Percentiles rank a stretch among this genome's conserved stretches.
Conservation (phyloP, 2,797 vertebrate genomes). For the Emys orbicularis region DNA sequence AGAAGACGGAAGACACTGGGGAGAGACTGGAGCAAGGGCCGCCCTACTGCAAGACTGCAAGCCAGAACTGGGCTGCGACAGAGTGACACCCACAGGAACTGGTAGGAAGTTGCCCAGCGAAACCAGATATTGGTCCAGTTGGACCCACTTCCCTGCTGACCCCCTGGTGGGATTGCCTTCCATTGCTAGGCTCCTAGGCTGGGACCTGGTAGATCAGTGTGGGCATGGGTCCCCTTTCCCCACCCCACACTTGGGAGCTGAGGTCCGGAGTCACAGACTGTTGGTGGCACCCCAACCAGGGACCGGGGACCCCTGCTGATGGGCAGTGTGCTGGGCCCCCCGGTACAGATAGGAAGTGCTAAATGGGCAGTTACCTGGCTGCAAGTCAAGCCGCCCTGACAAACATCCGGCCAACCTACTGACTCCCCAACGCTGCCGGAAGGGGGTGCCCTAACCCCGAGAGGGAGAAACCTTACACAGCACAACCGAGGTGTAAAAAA, state of each 20-base stretch:
- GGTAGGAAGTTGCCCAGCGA: neutral
- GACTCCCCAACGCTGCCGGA: neutral
- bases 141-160: neutral
- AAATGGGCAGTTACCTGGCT: neutral
- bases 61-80: neutral
- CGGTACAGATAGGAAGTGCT: neutral
- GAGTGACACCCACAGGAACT: neutral
- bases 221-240: neutral
- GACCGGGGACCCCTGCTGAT: neutral
- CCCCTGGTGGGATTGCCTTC: neutral
- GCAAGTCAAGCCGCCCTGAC: neutral
- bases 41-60: neutral
- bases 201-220: neutral
- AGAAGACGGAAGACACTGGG: neutral
- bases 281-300: neutral
- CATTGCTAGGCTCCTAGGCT: neutral
- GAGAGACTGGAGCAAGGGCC: neutral
- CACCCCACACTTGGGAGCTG: neutral
- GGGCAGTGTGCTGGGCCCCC: neutral
- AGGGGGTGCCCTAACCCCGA: neutral
- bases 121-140: neutral
- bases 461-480: neutral
- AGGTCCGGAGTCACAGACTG: neutral
- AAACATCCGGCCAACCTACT: neutral
- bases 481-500: fast-evolving